These are phyloP conservation scores for Troides aeacus DNA, from an alignment of 2,888 invertebrate species.

Conservation along the genomic window DNA sequence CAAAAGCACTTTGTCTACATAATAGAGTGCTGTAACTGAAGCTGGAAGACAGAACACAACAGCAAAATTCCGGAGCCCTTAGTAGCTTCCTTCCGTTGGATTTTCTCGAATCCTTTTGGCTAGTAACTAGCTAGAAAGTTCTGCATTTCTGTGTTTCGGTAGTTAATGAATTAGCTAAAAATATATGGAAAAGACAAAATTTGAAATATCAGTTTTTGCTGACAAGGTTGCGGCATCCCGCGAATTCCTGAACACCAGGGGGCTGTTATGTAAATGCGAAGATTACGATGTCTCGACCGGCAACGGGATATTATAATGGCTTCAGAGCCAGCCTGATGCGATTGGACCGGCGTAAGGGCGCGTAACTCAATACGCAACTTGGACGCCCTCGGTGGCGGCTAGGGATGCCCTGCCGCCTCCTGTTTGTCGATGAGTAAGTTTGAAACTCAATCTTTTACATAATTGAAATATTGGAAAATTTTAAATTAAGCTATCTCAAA, in stretches of 20 bases:
- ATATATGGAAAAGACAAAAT: no score
- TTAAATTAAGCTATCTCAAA: no score
- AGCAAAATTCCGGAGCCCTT: no score
- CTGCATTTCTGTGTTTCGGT: no score
- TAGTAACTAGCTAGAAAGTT: no score
- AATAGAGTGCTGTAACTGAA: no score
- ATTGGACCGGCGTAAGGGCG: constrained; percentile 63
- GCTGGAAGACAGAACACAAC: no score
- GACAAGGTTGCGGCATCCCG: background rate
- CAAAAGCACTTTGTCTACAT: no score
- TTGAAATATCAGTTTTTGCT: background rate
- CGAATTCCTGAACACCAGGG: constrained; percentile 35
- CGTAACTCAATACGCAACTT: constrained; percentile 76
- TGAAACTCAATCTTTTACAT: constrained; percentile 1
- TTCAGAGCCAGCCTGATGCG: constrained; percentile 53
- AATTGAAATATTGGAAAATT: no score
- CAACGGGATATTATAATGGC: constrained; percentile 65
- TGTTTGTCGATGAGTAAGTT: constrained; percentile 23
- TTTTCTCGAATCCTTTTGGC: no score
- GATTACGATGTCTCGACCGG: constrained; percentile 55
- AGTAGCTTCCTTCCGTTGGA: no score
- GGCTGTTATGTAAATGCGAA: constrained; percentile 67
- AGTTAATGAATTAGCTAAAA: no score
- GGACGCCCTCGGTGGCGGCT: constrained; percentile 56
- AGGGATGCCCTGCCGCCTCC: constrained; percentile 38